Evolutionary conservation across 2,888 invertebrate species (phyloP).

Genomic region (Lysandra bellargus): DNA sequence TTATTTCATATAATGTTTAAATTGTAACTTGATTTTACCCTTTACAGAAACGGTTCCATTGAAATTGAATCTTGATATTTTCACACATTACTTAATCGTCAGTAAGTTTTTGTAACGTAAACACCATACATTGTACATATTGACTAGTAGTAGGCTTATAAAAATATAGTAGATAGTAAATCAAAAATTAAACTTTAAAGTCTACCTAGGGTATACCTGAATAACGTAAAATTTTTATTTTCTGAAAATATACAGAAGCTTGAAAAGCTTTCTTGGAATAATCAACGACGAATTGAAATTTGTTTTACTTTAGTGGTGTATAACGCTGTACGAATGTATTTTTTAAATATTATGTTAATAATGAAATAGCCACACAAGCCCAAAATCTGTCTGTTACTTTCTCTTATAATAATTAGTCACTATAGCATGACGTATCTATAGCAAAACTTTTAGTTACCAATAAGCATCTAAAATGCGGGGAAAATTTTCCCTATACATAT

Average conservation of each 20-base stretch:
- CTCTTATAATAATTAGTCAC: not conserved
- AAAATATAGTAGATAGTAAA: not conserved
- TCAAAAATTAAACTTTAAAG: not conserved
- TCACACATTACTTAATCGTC: not conserved
- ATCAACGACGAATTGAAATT: not conserved
- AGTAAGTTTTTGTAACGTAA: not conserved
- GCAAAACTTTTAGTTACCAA: too few relatives aligned
- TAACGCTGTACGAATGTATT: not conserved
- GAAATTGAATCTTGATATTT: conserved; percentile 2
- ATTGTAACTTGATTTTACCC: conserved; percentile 20
- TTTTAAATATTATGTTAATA: not conserved
- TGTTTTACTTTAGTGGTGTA: too few relatives aligned
- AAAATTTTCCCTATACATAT: not conserved
- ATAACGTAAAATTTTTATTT: not conserved
- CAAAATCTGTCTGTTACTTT: not conserved
- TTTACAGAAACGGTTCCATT: not conserved
- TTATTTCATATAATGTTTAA: conserved; percentile 30
- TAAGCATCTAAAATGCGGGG: not conserved
- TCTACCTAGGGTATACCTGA: not conserved
- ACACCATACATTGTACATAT: not conserved
- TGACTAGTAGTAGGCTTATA: not conserved
- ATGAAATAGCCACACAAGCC: not conserved
- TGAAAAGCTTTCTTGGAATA: not conserved
- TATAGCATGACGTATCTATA: too few relatives aligned
- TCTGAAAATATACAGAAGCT: not conserved